phyloP scores from a whole-genome alignment of 2,888 invertebrate genomes.

The Philopedon plagiatum region DNA sequence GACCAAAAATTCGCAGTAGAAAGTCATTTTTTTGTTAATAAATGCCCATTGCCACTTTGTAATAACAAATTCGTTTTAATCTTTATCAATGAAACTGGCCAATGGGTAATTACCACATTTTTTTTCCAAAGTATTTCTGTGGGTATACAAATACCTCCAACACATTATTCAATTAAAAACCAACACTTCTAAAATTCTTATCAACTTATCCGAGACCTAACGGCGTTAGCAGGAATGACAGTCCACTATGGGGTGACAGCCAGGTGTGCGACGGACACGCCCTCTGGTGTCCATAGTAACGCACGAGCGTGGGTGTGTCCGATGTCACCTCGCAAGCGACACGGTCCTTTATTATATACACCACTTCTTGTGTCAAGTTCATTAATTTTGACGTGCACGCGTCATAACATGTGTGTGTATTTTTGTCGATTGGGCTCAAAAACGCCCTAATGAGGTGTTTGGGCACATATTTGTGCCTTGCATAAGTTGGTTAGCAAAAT shows the following conservation, averaged over 20 bases:
- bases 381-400: constrained; percentile 66
- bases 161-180: constrained; percentile 9
- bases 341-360: constrained; percentile 62
- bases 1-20: too few species aligned
- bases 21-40: too few species aligned
- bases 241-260: constrained; percentile 61
- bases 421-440: constrained; percentile 5
- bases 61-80: too few species aligned
- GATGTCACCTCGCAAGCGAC: constrained; percentile 61
- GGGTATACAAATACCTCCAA: background rate
- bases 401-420: constrained; percentile 63
- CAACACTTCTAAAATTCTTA: constrained; percentile 29
- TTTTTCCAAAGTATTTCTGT: background rate
- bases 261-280: constrained; percentile 63
- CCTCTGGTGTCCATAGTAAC: constrained; percentile 65
- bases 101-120: background rate
- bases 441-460: constrained; percentile 41
- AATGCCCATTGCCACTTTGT: too few species aligned
- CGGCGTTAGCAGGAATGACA: constrained; percentile 39
- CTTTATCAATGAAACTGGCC: too few species aligned
- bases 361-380: constrained; percentile 63
- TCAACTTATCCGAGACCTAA: constrained; percentile 40
- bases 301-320: constrained; percentile 63
- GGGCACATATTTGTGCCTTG: constrained; percentile 1
- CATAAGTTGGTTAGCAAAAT: background rate